Base-by-base conservation (phyloP, 2,797 vertebrate genomes). In the Parauchenoglanis punctatus region DNA sequence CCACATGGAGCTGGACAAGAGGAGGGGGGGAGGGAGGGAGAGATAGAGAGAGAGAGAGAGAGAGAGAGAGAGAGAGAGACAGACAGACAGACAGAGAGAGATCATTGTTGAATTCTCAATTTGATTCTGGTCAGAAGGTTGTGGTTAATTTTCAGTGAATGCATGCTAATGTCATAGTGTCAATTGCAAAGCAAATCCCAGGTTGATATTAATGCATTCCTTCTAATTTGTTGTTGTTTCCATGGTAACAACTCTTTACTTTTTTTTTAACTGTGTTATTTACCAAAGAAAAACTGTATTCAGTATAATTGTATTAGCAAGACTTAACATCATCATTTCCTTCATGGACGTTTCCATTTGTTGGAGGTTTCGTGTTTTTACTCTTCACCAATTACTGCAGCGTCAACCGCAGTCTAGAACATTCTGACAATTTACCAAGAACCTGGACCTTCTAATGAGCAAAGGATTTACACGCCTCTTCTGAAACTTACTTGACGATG, bases 1-100 rank as follows among this genome's bases (percentile, higher is more conserved):
- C 96, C 97, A 86, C 97, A 97, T 0, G 97, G 96, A 89, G 97
- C 97, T 97, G 88, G 20, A 73, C 63, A 88, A 7, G 81, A 72
- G 61, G 23, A 58, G 81, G n/a, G 49, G 61, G 59, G 3, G n/a
- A 52, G 61, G 59, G 3, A 23, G 58, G 40, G 0, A 44, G 52
- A 73, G 70, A 23, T 5, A 31, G 4, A 75, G 23, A 52, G 73
- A 77, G 75, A 54, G 49, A 18, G n/a, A 4, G n/a, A 68, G 3
- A 31, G n/a, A 68, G 28, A 18, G 28, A 35, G 56, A 61, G 28
- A 81, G 20, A 25, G 31, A 75, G 1, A 15, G 8, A 58, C 10
- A 61, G 54, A 31, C 5, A 49, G 54, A 15, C 23, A 58, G 28
- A n/a, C 7, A 68, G 70, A 85, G 23, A 61, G 15, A 49, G 31